Percentiles rank a stretch among this genome's conserved stretches.
phyloP scores from a whole-genome alignment of 1,140 invertebrate species.

The Pachyrhynchus sulphureomaculatus region DNA sequence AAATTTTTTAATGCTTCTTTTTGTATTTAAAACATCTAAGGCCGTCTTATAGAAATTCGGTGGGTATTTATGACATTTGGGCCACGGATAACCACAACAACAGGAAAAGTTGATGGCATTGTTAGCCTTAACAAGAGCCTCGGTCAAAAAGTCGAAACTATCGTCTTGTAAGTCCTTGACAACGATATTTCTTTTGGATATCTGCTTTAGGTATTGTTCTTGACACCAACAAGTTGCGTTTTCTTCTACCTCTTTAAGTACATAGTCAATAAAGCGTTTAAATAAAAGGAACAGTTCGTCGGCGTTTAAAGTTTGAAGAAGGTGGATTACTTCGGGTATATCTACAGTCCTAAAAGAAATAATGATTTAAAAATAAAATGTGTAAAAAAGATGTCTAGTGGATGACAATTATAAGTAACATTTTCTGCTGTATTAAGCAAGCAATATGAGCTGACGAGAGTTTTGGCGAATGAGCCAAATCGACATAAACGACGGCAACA shows the following conservation, averaged over 20 bases:
- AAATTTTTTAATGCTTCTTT: conserved; percentile 22
- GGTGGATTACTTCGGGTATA: conserved; percentile 27
- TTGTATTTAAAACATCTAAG: conserved; percentile 31
- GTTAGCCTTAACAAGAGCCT: conserved; percentile 37
- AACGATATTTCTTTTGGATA: conserved; percentile 22
- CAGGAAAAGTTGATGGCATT: conserved; percentile 30
- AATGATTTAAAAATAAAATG: not conserved
- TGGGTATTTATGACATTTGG: conserved; percentile 31
- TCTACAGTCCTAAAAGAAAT: conserved; percentile 29
- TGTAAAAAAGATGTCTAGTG: too few species aligned
- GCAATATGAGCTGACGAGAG: too few species aligned
- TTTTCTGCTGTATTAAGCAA: too few species aligned
- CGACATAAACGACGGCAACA: too few species aligned
- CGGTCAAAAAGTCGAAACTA: conserved; percentile 33
- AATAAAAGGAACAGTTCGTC: conserved; percentile 22
- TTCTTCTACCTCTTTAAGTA: conserved; percentile 28
- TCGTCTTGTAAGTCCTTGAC: conserved; percentile 26
- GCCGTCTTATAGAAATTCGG: conserved; percentile 38
- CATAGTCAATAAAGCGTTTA: conserved; percentile 31
- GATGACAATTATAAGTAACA: too few species aligned
- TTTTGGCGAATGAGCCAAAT: too few species aligned
- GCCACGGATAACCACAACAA: conserved; percentile 45
- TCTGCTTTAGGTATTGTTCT: conserved; percentile 39
- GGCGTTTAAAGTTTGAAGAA: conserved; percentile 2
- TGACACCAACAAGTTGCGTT: conserved; percentile 40